Evolutionary conservation across 2,113 vertebrate genomes (phyloP), one percentile per base, ranked within the genome.

Genomic region (Nycticorax nycticorax): DNA sequence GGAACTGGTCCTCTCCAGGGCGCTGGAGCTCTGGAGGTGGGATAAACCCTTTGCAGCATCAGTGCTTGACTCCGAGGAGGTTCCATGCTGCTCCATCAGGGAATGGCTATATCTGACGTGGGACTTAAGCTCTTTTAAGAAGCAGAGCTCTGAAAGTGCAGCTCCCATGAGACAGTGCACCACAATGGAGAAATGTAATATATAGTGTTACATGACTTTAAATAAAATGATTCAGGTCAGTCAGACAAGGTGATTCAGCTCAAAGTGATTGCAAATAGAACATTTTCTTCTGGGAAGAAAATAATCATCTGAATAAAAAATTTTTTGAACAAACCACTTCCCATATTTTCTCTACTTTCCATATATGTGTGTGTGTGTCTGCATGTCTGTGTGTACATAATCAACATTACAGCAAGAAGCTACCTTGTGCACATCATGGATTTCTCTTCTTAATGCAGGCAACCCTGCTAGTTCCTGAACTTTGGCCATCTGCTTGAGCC

Each of bases 31-130:
- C 39, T 79, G 48, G 39, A 63, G 32, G 55, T 74, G 16, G 10
- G 23, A 75, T 57, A 87, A 86, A 4, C 1, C 21, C 27, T 88
- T 50, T 68, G 48, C 24, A 88, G 8, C 48, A 66, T 57, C 48
- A 67, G 0, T 39, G 14, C 5, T 0, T 23, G 10, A 35, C n/a
- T 68, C 32, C 30, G 12, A 10, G 60, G 35, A 81, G 10, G 30
- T 19, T 23, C 18, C 3, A 2, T 1, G 2, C 24, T 77, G 37
- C n/a, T 81, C 35, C 33, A 18, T 35, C 60, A 75, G 30, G 48
- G 48, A 59, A 45, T 14, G 27, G 22, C 14, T 53, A 0, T 66
- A 43, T 73, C 21, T 79, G 14, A 41, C 41, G 30, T 3, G 4
- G 26, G 26, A 52, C 28, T 74, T 41, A 4, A 41, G 35, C 13